Evolutionary conservation across 1,140 invertebrate genomes (phyloP), one percentile per base, ranked within the genome.

Genomic region (Lethrus apterus): DNA sequence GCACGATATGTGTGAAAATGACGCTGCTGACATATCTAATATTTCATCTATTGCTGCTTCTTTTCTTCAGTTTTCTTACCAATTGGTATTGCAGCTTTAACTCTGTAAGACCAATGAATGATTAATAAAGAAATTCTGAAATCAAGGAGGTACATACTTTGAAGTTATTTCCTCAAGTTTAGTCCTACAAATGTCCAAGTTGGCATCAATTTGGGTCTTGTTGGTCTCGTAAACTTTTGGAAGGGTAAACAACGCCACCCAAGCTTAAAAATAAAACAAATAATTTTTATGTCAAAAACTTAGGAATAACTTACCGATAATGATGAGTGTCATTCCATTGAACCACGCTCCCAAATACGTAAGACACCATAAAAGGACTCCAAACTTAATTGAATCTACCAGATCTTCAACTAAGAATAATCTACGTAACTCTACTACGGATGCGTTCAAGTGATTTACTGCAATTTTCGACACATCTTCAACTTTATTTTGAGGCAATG

Each of bases 181-280:
- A 63, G 78, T 81, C 67, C 81, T 80, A 48, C 87, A 89, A 65
- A 95, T 68, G 60, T 87, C 85, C 54, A 96, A 71, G 70, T 96
- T 91, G 67, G 89, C 82, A 73, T 98, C 93, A 65, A 98, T 94
- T 71, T 93, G 90, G 60, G 84, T 79, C 76, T 98, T 92, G 79
- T 98, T 96, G 70, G 90, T 89, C 76, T 98, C 93, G 69, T 98
- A 98, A 17, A 96, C 83, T 75, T 97, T 98, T 17, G 95, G 95
- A 67, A 98, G 74, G 50, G 93, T 88, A 77, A 98, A 98, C 51
- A 96, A 74, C 49, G 84, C 85, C 54, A 98, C 80, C 66, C 93
- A 89, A 59, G 81, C 91, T 95, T 70, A 23, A 80, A 77, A 58
- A 55, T 57, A 52, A 65, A 46, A 67, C 68, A 61, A 49, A 2